Evolutionary conservation across 2,113 vertebrate genomes (phyloP).

Genomic region (Crypturellus undulatus): DNA sequence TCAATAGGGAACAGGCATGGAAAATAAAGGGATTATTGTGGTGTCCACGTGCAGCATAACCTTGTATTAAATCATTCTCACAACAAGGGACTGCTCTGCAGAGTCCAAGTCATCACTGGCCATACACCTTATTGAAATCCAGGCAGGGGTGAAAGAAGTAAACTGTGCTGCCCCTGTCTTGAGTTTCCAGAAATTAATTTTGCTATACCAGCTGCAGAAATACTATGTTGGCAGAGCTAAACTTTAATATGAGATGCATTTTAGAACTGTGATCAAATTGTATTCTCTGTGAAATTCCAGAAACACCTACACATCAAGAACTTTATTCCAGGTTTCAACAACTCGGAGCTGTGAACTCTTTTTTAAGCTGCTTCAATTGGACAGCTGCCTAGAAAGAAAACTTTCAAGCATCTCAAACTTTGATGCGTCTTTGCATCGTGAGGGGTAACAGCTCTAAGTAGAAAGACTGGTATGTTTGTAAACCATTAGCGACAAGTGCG

Average conservation of each 20-base stretch:
- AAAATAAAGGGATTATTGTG: background rate
- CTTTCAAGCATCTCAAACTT: background rate
- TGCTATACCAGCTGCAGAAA: background rate
- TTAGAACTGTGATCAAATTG: background rate
- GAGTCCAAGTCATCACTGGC: background rate
- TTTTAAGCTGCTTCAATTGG: background rate
- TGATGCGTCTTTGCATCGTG: background rate
- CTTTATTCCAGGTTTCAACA: background rate
- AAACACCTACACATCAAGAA: background rate
- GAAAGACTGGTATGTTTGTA: background rate
- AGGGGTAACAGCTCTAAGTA: background rate
- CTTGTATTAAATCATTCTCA: too few species aligned
- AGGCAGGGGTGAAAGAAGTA: too few species aligned
- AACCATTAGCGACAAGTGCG: background rate
- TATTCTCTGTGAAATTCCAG: background rate
- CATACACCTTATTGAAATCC: background rate
- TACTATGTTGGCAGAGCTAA: background rate
- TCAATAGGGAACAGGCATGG: background rate
- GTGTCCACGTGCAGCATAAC: too few species aligned
- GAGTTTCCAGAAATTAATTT: background rate
- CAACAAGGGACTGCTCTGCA: too few species aligned
- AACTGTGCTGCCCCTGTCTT: background rate
- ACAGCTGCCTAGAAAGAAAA: background rate
- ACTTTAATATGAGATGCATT: background rate
- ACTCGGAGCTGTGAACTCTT: background rate